Conservation (phyloP, 2,113 vertebrate species). For the Redunca redunca region DNA sequence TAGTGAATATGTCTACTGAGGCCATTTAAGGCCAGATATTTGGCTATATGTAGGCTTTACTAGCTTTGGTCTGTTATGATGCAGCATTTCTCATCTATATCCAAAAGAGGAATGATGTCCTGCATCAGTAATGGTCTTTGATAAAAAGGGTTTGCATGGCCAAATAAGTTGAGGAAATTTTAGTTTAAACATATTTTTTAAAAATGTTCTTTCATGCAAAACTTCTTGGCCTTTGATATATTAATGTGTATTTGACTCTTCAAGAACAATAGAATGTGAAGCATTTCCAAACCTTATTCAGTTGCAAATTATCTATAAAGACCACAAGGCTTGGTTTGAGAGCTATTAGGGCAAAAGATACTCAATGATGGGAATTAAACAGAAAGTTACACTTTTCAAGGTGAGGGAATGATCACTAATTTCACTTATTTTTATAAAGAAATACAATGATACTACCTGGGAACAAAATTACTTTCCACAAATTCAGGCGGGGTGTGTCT, state of each 20-base stretch:
- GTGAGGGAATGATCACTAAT: background rate
- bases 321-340: background rate
- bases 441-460: background rate
- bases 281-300: background rate
- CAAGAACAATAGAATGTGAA: background rate
- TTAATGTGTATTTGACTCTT: background rate
- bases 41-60: background rate
- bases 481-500: background rate
- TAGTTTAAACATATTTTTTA: background rate
- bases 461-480: background rate
- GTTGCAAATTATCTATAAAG: background rate
- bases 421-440: background rate
- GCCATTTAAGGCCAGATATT: background rate
- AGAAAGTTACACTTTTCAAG: background rate
- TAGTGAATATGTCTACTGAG: background rate
- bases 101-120: background rate
- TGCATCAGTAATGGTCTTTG: background rate
- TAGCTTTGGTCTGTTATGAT: background rate
- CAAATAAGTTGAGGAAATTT: background rate
- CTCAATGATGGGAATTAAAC: background rate
- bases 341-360: background rate
- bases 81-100: background rate
- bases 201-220: background rate
- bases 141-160: background rate
- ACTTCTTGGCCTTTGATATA: background rate